phyloP scores from a whole-genome alignment of 2,888 invertebrate genomes.

The Panopea generosa region DNA sequence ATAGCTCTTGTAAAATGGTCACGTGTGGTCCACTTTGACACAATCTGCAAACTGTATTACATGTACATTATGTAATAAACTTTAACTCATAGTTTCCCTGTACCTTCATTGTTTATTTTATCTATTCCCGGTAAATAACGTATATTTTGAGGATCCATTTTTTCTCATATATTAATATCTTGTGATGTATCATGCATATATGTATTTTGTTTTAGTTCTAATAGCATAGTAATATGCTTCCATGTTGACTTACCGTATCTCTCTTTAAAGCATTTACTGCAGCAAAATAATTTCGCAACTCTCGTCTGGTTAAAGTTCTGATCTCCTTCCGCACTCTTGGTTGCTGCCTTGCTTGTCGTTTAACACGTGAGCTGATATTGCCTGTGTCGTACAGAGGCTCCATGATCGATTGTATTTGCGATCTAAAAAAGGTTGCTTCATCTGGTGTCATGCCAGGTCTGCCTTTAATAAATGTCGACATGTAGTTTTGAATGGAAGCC shows the following conservation, averaged over 20 bases:
- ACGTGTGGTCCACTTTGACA: too few species aligned
- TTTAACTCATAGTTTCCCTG: too few species aligned
- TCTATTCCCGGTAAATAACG: too few species aligned
- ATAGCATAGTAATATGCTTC: too few species aligned
- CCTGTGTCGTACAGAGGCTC: not conserved
- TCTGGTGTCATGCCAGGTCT: slow-evolving; percentile 9
- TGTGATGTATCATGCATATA: too few species aligned
- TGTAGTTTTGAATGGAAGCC: slow-evolving; percentile 37
- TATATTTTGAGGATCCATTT: too few species aligned
- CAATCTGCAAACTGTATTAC: too few species aligned
- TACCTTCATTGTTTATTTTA: too few species aligned
- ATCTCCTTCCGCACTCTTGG: slow-evolving; percentile 37
- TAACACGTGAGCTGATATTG: slow-evolving; percentile 2
- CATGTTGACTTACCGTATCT: slow-evolving; percentile 24
- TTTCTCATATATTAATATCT: too few species aligned
- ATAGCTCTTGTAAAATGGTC: too few species aligned
- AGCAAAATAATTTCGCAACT: slow-evolving; percentile 37
- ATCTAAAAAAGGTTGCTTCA: slow-evolving; percentile 22
- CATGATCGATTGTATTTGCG: slow-evolving; percentile 5
- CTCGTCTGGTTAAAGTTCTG: slow-evolving; percentile 17
- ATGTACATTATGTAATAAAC: too few species aligned
- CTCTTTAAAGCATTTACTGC: slow-evolving; percentile 41
- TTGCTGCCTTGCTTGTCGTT: slow-evolving; percentile 20
- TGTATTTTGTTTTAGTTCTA: too few species aligned
- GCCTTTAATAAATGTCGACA: slow-evolving; percentile 30